Evolutionary conservation across 2,888 invertebrate genomes (phyloP).

Genomic region (Idaea straminata): DNA sequence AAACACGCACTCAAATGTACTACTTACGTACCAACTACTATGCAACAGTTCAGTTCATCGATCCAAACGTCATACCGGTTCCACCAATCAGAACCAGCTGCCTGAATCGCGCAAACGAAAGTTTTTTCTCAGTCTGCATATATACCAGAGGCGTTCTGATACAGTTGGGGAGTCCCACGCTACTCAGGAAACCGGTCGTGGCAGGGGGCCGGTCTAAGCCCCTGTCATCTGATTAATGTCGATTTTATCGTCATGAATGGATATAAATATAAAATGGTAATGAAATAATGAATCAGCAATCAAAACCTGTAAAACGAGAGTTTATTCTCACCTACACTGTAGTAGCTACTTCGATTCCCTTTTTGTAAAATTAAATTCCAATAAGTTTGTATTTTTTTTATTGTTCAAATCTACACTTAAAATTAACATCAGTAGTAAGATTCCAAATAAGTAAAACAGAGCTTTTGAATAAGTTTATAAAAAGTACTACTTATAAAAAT

Average conservation of each 20-base stretch:
- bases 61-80: constrained; percentile 23
- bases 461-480: too few species aligned
- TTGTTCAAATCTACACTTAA: too few species aligned
- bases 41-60: neutral
- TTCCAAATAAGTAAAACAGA: too few species aligned
- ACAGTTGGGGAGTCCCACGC: constrained; percentile 47
- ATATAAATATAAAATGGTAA: constrained; percentile 41
- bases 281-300: constrained; percentile 34
- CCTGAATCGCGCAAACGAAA: constrained; percentile 57
- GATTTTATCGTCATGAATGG: constrained; percentile 42
- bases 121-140: constrained; percentile 38
- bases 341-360: constrained; percentile 53
- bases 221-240: constrained; percentile 50
- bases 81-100: constrained; percentile 37
- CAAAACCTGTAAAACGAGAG: constrained; percentile 44
- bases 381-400: too few species aligned
- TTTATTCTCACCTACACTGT: constrained; percentile 44
- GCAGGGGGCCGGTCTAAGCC: constrained; percentile 50
- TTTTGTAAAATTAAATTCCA: constrained; percentile 24
- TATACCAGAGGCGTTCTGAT: constrained; percentile 14
- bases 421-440: too few species aligned
- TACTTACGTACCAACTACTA: too few species aligned
- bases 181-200: constrained; percentile 51
- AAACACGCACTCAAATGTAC: too few species aligned
- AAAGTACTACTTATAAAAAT: too few species aligned